Evolutionary conservation across 2,888 invertebrate genomes (phyloP).

Genomic region (Aricia artaxerxes): DNA sequence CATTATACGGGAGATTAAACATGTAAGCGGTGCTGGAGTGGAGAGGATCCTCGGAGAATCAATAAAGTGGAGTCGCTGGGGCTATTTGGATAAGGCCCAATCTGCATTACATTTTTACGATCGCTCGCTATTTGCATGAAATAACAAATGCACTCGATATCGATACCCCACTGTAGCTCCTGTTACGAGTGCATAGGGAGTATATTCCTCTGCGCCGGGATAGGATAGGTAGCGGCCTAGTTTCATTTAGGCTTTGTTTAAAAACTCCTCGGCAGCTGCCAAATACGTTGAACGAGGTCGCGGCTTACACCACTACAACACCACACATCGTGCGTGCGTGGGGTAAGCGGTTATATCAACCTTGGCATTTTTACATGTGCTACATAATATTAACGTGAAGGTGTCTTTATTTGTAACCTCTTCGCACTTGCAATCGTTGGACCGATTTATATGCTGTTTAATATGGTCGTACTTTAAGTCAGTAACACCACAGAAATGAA

Average conservation of each 20-base stretch:
- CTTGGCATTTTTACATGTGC: neutral
- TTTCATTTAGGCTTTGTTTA: conserved; percentile 57
- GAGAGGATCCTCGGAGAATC: conserved; percentile 1
- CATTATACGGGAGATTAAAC: conserved; percentile 23
- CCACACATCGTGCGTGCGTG: neutral
- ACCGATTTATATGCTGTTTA: too few relatives aligned
- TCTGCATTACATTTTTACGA: conserved; percentile 49
- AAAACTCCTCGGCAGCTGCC: conserved; percentile 59
- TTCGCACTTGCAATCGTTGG: too few relatives aligned
- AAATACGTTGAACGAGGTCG: conserved; percentile 58
- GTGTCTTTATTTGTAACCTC: too few relatives aligned
- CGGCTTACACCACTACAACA: conserved; percentile 34
- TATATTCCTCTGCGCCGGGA: conserved; percentile 31
- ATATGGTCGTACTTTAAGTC: too few relatives aligned
- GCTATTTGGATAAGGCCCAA: conserved; percentile 46
- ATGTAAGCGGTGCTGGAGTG: neutral
- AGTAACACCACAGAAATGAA: too few relatives aligned
- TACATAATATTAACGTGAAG: too few relatives aligned
- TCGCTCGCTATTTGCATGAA: conserved; percentile 43
- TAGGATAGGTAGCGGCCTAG: conserved; percentile 43
- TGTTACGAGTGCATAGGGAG: conserved; percentile 34
- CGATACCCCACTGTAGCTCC: conserved; percentile 17
- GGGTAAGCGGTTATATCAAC: neutral
- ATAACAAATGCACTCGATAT: conserved; percentile 35
- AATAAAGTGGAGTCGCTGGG: conserved; percentile 32